Base-by-base conservation (phyloP, 2,113 vertebrate genomes). In the Pipra filicauda region DNA sequence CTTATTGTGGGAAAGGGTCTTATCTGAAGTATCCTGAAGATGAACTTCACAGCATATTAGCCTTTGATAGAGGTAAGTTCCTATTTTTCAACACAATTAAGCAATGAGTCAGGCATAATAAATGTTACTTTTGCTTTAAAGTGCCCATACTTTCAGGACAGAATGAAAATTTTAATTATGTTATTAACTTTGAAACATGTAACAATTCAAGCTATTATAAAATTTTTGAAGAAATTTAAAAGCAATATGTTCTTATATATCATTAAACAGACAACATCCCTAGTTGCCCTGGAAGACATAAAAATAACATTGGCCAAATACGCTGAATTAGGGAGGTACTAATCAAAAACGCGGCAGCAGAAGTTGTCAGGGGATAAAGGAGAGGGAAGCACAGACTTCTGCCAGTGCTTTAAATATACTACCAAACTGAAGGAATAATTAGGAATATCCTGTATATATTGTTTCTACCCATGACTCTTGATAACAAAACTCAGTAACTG, bases 401-500 rank as follows among this genome's bases (percentile, higher is more conserved):
- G 48, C n/a, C 91, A 51, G 24, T n/a, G 39, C 19, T 92, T 84
- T 71, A 89, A 90, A 92, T 41, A 62, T 12, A 48, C 55, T 39
- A 86, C 24, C 30, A 61, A 79, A 84, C 30, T 77, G 69, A 90
- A 86, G 55, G 57, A 78, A 84, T 86, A 94, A 94, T 86, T 85
- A 93, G 52, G 69, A 96, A 94, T 93, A 90, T 69, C 88, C 57
- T 43, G 20, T 62, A 80, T 8, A 4, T 80, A 61, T 71, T 91
- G 33, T 88, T 94, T 94, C 67, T 83, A 71, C 64, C 67, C 58
- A 52, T 71, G 69, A 93, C 37, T 95, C 59, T 86, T 75, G 88
- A 93, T 30, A 95, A 74, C 64, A 41, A 55, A 79, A 74, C 59
- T 52, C 67, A 37, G 72, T 67, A 94, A 86, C 75, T 43, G 88